phyloP scores from a whole-genome alignment of 2,113 vertebrate species.

The Centrocercus urophasianus region DNA sequence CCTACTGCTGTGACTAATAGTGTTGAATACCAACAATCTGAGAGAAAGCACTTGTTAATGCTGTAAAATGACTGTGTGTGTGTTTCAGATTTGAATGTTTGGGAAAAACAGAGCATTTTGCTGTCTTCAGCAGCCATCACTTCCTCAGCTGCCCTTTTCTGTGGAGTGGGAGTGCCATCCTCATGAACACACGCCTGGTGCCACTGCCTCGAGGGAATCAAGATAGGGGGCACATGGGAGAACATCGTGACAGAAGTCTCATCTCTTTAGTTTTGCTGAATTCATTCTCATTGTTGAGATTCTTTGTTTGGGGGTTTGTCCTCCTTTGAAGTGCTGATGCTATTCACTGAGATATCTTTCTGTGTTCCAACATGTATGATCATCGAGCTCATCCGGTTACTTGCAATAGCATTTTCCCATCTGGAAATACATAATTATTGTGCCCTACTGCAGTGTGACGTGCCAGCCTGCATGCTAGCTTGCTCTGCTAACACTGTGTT shows the following conservation, averaged over 20 bases:
- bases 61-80: neutral
- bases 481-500: neutral
- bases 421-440: slow-evolving; percentile 8
- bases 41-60: neutral
- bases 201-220: neutral
- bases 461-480: neutral
- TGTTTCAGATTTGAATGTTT: neutral
- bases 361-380: neutral
- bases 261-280: neutral
- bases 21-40: neutral
- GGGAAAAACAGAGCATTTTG: accelerated
- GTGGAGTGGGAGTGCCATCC: neutral
- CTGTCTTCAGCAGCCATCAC: neutral
- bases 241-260: accelerated
- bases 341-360: neutral
- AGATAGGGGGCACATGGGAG: neutral
- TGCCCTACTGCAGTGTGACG: neutral
- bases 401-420: neutral
- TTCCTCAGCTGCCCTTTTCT: neutral
- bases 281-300: accelerated
- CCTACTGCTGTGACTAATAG: neutral
- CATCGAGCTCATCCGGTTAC: neutral
- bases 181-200: accelerated
- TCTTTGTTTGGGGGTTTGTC: neutral
- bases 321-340: neutral